A percentile compares a stretch with the other conserved stretches of the same genome.
phyloP scores from a whole-genome alignment of 2,113 vertebrate genomes.

The Eupsittula cactorum region DNA sequence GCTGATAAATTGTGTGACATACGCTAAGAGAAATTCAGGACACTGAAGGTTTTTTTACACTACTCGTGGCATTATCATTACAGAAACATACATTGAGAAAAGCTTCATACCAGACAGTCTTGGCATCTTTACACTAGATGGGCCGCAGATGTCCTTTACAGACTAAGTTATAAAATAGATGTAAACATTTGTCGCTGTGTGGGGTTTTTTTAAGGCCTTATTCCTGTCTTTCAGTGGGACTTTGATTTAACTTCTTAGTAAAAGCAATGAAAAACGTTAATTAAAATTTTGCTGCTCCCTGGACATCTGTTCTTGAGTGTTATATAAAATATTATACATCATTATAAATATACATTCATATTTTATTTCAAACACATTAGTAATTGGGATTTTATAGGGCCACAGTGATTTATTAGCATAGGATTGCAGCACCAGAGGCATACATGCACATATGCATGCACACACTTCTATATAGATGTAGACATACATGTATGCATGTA shows the following conservation, averaged over 20 bases:
- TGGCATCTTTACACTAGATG: background rate
- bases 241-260: constrained; percentile 29
- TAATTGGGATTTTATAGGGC: constrained; percentile 35
- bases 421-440: background rate
- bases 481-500: background rate
- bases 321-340: constrained; percentile 55
- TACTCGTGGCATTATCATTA: background rate
- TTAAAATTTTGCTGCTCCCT: constrained; percentile 62
- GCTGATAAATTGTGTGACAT: background rate
- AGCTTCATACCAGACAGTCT: background rate
- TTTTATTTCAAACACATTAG: constrained; percentile 59
- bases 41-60: background rate
- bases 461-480: background rate
- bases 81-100: background rate
- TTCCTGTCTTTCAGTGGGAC: background rate
- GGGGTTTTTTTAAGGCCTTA: background rate
- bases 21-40: background rate
- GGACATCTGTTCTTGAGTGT: constrained; percentile 62
- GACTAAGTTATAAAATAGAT: constrained; percentile 26
- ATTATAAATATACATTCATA: constrained; percentile 40
- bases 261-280: constrained; percentile 56
- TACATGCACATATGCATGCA: background rate
- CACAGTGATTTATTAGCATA: background rate
- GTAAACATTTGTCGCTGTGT: constrained; percentile 47
- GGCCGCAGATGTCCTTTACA: constrained; percentile 20